Evolutionary conservation across 2,113 vertebrate genomes (phyloP), one percentile per base, ranked within the genome.

Genomic region (human (Homo sapiens)): DNA sequence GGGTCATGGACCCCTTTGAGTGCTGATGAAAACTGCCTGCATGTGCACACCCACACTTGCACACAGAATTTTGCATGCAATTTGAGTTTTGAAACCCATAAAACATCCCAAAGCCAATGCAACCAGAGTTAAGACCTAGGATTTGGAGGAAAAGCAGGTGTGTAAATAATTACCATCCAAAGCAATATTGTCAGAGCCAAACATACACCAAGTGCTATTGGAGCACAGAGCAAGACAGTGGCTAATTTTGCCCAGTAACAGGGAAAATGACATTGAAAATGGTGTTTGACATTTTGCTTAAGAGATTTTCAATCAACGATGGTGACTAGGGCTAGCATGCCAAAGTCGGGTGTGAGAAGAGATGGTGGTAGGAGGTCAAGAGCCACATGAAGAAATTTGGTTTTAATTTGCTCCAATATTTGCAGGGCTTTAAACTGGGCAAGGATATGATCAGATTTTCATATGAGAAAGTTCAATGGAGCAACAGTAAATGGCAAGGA

Each of bases 251-350:
- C 43, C 86, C 14, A 81, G 8, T 12, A 48, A 86, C 52, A 38
- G 25, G 45, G 18, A 83, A 93, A 88, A 57, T 92, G 45, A 68
- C 23, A 38, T 61, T 87, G 55, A 73, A 87, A 52, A 20, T 48
- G 23, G 17, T 89, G 55, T 93, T 82, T 93, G 93, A 83, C 61
- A 76, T 90, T 97, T 96, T 92, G 61, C 94, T 30, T 61, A 93
- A 95, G 25, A 76, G 32, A 89, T 64, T 83, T 35, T 93, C 79
- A 61, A 50, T 87, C n/a, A 75, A 40, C 90, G 32, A 80, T 79
- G 10, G 13, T 93, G 45, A 87, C 73, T 70, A 57, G 35, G 25
- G 7, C 20, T 89, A 73, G 17, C 38, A 52, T 85, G 43, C 79
- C 48, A 25, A 87, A 83, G 55, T 50, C 57, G 64, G 6, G 0